Base-by-base conservation (phyloP, 2,888 invertebrate genomes). In the Argyresthia goedartella region DNA sequence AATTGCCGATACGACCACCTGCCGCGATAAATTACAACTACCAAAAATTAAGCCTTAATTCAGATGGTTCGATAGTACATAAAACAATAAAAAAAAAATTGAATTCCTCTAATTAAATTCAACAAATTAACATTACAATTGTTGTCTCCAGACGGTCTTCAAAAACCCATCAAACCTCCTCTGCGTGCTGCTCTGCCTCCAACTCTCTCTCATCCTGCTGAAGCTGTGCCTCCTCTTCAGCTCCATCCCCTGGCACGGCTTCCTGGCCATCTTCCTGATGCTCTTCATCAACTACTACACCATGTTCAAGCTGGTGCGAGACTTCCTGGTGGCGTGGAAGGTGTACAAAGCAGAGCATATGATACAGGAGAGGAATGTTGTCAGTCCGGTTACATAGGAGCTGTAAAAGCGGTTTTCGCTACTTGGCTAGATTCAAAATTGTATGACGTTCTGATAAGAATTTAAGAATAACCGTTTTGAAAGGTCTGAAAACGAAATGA, bases 201-300 rank as follows among this genome's bases (percentile, higher is more conserved):
- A 95, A 64, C 75, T 91, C 1, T 77, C 89, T 1, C 78, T 94
- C 33, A 91, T 98, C 48, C 72, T 92, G 0, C 88, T 93, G 48
- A 95, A 97, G 76, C 86, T 98, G 54, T 89, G 92, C 51, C 87
- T 96, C 36, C 81, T 98, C 10, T 89, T 95, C 61, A 90, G 93
- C 58, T 92, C 93, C 13, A 89, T 91, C 42, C 94, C 96, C 62
- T 99, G 98, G 98, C 95, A 97, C 81, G 94, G 96, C 71, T 91
- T 97, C 55, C 75, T 98, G 48, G 94, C 97, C 1, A 89, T 97
- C 63, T 91, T 95, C 6, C 89, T 97, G 55, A 87, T 98, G 48
- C 89, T 97, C 39, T 92, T 97, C 68, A 94, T 95, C 57, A 98
- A 97, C 77, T 97, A 97, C 78, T 94, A 95, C 67, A 94, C 96